phyloP scores from a whole-genome alignment of 2,888 invertebrate genomes.

The Agonum fuliginosum region DNA sequence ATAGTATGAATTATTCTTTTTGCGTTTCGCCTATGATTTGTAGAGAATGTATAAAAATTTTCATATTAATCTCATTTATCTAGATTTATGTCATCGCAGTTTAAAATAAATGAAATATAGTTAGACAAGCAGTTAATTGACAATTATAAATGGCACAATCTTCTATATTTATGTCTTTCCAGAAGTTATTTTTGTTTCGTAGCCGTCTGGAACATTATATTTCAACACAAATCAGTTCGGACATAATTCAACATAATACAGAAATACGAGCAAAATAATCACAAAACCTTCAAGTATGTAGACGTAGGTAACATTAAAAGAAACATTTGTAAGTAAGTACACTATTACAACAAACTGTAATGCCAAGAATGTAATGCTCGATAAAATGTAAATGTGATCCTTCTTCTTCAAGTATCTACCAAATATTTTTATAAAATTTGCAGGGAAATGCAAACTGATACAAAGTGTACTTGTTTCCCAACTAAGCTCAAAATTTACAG shows the following conservation, averaged over 20 bases:
- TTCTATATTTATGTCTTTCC: conserved; percentile 41
- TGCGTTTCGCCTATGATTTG: conserved; percentile 11
- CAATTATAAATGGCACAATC: conserved; percentile 40
- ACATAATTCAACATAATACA: neutral
- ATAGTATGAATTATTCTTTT: neutral
- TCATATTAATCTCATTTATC: conserved; percentile 21
- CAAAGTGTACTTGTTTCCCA: too few relatives aligned
- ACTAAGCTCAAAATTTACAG: too few relatives aligned
- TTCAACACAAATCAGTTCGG: conserved; percentile 11
- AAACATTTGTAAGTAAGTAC: too few relatives aligned
- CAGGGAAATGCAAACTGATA: too few relatives aligned
- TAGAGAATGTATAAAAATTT: conserved; percentile 22
- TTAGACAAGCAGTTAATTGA: conserved; percentile 35
- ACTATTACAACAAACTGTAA: too few relatives aligned
- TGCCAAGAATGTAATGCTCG: too few relatives aligned
- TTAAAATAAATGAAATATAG: conserved; percentile 38
- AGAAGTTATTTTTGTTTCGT: conserved; percentile 35
- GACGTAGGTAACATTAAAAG: too few relatives aligned
- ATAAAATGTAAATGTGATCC: too few relatives aligned
- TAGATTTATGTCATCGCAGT: conserved; percentile 31
- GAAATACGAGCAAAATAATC: too few relatives aligned
- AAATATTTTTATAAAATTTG: too few relatives aligned
- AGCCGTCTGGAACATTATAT: neutral
- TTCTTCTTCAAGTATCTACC: too few relatives aligned
- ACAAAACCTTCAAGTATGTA: too few relatives aligned